These are phyloP conservation scores for Channa maculata DNA, from an alignment of 2,113 vertebrate species.

Conservation along the genomic window DNA sequence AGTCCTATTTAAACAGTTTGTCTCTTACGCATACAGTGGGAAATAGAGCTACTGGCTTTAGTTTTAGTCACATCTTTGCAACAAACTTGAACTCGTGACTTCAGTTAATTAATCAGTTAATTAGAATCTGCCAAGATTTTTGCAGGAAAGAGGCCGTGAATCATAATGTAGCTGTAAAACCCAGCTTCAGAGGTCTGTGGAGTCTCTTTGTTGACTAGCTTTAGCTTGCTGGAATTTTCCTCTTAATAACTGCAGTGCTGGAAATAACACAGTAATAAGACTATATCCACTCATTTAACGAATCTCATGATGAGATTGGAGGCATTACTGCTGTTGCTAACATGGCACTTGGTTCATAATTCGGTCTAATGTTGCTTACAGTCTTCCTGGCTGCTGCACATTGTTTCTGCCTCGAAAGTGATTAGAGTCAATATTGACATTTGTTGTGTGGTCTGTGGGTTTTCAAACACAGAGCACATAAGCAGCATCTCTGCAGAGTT, in stretches of 20 bases:
- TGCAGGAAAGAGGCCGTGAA: background rate
- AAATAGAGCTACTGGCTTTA: too few species aligned
- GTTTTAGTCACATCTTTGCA: too few species aligned
- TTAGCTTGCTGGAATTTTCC: background rate
- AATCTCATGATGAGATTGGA: conserved; percentile 19
- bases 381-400: conserved; percentile 15
- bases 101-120: background rate
- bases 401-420: conserved; percentile 12
- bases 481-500: conserved; percentile 17
- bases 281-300: conserved; percentile 15
- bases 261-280: conserved; percentile 5
- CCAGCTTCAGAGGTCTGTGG: background rate
- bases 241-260: conserved; percentile 2
- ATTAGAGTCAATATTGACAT: conserved; percentile 35
- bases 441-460: conserved; percentile 18
- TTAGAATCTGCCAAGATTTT: background rate
- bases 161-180: background rate
- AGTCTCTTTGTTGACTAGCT: background rate
- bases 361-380: conserved; percentile 18
- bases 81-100: too few species aligned
- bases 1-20: too few species aligned
- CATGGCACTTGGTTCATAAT: conserved; percentile 25
- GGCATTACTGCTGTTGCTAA: conserved; percentile 18
- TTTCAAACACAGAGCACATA: background rate
- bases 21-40: too few species aligned